Percentiles rank a stretch among this genome's conserved stretches.
phyloP scores from a whole-genome alignment of 2,888 invertebrate species.

The Dolomedes plantarius region DNA sequence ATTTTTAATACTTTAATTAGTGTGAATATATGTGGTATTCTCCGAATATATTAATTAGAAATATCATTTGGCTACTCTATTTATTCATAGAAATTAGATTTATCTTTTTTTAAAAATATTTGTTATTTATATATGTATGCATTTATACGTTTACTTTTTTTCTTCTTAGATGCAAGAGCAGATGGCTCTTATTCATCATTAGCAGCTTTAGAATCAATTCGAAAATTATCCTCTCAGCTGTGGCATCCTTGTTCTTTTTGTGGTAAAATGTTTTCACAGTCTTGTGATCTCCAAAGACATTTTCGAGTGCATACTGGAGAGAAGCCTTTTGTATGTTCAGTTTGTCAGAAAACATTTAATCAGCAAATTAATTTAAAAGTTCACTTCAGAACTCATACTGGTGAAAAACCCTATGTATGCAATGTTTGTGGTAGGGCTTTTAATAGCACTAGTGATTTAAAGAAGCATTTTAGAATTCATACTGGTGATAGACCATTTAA shows the following conservation, averaged over 20 bases:
- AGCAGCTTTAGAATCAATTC: background rate
- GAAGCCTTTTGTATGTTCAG: background rate
- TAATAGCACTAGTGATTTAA: conserved; percentile 1
- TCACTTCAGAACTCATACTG: conserved; percentile 2
- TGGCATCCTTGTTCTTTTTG: conserved; percentile 4
- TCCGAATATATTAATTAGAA: no score
- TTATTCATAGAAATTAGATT: no score
- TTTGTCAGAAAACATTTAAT: conserved; percentile 3
- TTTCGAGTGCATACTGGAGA: background rate
- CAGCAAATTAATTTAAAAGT: conserved; percentile 8
- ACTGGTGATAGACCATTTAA: background rate
- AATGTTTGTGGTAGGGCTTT: background rate
- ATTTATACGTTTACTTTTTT: no score
- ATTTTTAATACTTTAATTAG: no score
- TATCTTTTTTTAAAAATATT: no score
- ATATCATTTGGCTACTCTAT: no score
- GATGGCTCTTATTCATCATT: background rate
- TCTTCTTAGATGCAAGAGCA: no score
- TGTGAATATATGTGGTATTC: no score
- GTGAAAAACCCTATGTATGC: background rate
- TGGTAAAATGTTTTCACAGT: conserved; percentile 2
- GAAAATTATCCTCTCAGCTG: conserved; percentile 4
- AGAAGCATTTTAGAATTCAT: conserved; percentile 5
- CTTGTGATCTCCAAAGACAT: conserved; percentile 3
- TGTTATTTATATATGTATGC: no score